These are phyloP conservation scores for Microctonus brassicae DNA, from an alignment of 2,888 invertebrate species.

Conservation along the genomic window DNA sequence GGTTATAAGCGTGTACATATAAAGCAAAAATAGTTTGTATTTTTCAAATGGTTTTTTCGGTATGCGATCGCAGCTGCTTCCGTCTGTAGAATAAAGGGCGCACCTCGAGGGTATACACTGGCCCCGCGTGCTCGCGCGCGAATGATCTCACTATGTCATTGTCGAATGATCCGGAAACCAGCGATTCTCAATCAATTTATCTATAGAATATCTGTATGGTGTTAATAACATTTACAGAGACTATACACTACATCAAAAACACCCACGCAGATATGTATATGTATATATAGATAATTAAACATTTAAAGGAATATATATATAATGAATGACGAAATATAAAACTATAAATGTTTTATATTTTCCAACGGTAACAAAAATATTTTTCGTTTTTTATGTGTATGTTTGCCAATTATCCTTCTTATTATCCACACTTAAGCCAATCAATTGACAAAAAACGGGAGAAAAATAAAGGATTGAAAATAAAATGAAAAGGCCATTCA, in stretches of 20 bases:
- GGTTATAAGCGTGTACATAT: slow-evolving; percentile 25
- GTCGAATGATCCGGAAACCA: slow-evolving; percentile 37
- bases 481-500: slow-evolving; percentile 11
- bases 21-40: slow-evolving; percentile 30
- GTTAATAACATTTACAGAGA: too few relatives aligned
- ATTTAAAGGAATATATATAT: too few relatives aligned
- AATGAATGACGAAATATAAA: too few relatives aligned
- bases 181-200: slow-evolving; percentile 36
- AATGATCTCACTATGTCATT: slow-evolving; percentile 15
- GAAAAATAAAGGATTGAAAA: neutral
- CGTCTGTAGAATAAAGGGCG: slow-evolving; percentile 36
- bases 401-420: too few relatives aligned
- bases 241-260: too few relatives aligned
- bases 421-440: neutral
- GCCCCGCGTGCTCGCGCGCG: slow-evolving; percentile 20
- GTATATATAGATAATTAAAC: too few relatives aligned
- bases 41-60: slow-evolving; percentile 33
- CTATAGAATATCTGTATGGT: too few relatives aligned
- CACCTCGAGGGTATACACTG: slow-evolving; percentile 35
- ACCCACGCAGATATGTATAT: too few relatives aligned
- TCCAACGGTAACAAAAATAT: too few relatives aligned
- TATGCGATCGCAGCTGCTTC: slow-evolving; percentile 37
- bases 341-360: too few relatives aligned
- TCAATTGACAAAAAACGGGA: neutral
- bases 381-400: too few relatives aligned